These are phyloP conservation scores for Gallinago jamesoni DNA, from an alignment of 2,113 vertebrate species.

Conservation along the genomic window DNA sequence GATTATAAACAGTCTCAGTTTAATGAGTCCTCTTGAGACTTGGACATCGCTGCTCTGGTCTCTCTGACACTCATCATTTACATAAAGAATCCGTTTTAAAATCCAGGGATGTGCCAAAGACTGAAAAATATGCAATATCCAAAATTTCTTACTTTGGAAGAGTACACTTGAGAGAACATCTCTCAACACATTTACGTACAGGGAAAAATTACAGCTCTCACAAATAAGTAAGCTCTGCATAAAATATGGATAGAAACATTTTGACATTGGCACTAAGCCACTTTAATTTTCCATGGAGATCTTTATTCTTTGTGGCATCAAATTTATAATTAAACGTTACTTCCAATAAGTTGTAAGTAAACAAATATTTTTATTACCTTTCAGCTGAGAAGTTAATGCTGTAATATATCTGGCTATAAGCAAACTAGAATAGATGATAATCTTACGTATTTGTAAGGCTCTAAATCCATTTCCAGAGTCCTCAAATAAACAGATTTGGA, in stretches of 20 bases:
- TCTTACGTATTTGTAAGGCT: not conserved
- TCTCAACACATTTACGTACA: not conserved
- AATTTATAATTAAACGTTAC: conserved; percentile 13
- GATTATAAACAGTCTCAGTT: conserved; percentile 12
- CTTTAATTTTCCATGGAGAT: conserved; percentile 22
- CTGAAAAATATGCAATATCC: not conserved
- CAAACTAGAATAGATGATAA: not conserved
- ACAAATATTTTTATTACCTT: not conserved
- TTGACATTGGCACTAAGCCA: not conserved
- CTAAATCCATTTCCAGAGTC: not conserved
- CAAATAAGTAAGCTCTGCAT: not conserved
- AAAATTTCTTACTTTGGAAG: not conserved
- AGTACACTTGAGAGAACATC: not conserved
- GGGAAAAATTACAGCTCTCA: not conserved
- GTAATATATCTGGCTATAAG: not conserved
- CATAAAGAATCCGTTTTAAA: conserved; percentile 26
- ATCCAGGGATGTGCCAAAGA: not conserved
- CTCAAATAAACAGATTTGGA: not conserved
- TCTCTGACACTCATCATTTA: not conserved
- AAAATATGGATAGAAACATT: not conserved
- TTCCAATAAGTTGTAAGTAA: not conserved
- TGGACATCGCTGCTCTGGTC: not conserved
- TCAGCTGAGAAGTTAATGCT: not conserved
- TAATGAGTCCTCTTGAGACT: conserved; percentile 54
- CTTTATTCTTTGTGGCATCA: not conserved